Base-by-base conservation (phyloP, 2,113 vertebrate genomes). In the Alexandromys fortis region DNA sequence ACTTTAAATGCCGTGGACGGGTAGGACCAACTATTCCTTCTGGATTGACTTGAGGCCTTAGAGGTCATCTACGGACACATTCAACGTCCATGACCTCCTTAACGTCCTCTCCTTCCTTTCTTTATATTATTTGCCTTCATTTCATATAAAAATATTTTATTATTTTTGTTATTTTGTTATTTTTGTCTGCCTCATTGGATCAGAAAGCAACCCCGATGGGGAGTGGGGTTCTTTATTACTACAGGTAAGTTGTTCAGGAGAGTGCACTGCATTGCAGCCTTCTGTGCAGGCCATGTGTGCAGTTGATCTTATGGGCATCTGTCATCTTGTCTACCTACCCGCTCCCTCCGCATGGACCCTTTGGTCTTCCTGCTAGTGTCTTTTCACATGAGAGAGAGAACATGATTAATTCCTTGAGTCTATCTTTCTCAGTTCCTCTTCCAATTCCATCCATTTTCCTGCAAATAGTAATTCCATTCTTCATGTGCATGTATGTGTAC, bases 61-160 rank as follows among this genome's bases (percentile, higher is more conserved):
- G 55, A 26, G 22, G 58, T 72, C 78, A 82, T 16, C 67, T 3
- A 10, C 28, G 33, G 58, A 10, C 24, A 35, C 35, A 63, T 65
- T 0, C 81, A 83, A 26, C 4, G 1, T 85, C 55, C 42, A 26
- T 3, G 22, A 7, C 16, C 6, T 90, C 82, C 63, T 42, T 79
- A 42, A 89, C 68, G 92, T 19, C 76, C 55, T 86, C 38, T 85
- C 58, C 28, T 94, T 75, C 52, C 49, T 96, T 96, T 75, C 52
- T 35, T 96, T 96, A 38, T 52, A 79, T 33, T 13, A n/a, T 94
- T 93, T 72, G 55, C 78, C 73, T 47, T 12, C 11, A 47, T 30
- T 47, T 42, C 14, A 91, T 35, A 45, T 24, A 81, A 33, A 22
- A 26, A 30, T 38, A 70, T 77, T 30, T 93, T 45, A 81, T 38